Percentiles rank a stretch among this genome's conserved stretches.
Conservation (phyloP, 2,888 invertebrate species). For the Ecliptopera silaceata region DNA sequence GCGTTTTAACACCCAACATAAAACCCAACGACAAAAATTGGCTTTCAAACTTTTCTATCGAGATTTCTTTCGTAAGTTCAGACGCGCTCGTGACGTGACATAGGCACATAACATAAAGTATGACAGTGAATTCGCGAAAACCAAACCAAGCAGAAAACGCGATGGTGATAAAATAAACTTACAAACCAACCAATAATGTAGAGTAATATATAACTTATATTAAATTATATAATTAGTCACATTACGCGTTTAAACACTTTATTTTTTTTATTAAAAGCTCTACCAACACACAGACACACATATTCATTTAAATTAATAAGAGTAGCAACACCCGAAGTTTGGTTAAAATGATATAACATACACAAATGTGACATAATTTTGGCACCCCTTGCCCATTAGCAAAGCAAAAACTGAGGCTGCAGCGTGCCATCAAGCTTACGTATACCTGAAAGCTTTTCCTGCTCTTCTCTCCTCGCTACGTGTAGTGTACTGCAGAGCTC, state of each 20-base stretch:
- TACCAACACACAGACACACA: too few species aligned
- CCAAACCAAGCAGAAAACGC: conserved; percentile 35
- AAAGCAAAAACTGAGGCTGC: conserved; percentile 3
- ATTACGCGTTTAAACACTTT: too few species aligned
- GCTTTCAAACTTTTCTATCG: conserved; percentile 12
- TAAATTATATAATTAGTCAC: too few species aligned
- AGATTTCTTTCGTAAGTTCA: conserved; percentile 1
- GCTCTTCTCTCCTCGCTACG: conserved; percentile 8
- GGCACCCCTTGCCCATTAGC: conserved; percentile 13
- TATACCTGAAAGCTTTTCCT: conserved; percentile 20
- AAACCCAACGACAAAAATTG: conserved; percentile 13
- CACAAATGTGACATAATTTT: not conserved
- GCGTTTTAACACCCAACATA: conserved; percentile 17
- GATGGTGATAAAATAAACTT: conserved; percentile 4
- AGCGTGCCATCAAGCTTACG: not conserved
- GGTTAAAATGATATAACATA: not conserved
- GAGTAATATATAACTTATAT: too few species aligned
- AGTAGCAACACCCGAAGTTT: too few species aligned
- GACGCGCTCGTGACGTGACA: conserved; percentile 22
- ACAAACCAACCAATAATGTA: too few species aligned
- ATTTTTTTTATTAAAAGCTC: too few species aligned
- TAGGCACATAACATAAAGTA: conserved; percentile 25
- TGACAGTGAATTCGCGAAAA: conserved; percentile 34
- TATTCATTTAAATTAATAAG: too few species aligned
- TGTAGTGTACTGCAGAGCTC: conserved; percentile 11